Percentiles rank a stretch among this genome's conserved stretches.
Evolutionary conservation across 2,888 invertebrate genomes (phyloP).

Genomic region (Ichneumon xanthorius): DNA sequence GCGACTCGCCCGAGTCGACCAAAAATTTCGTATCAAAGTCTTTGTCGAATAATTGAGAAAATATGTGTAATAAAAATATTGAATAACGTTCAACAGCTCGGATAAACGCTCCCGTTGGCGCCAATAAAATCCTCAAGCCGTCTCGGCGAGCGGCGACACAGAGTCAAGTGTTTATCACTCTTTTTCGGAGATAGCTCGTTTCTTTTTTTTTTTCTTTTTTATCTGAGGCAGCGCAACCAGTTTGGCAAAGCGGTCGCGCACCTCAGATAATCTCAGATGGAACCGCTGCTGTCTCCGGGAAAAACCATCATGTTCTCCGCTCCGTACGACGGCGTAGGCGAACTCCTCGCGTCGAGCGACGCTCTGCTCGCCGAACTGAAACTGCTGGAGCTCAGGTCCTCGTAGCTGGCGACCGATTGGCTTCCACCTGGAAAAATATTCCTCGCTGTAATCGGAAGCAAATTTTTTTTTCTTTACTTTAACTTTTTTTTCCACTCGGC

Average conservation of each 20-base stretch:
- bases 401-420: conserved; percentile 88
- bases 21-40: conserved; percentile 43
- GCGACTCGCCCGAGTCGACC: not conserved
- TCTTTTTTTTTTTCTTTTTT: conserved; percentile 59
- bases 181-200: conserved; percentile 2
- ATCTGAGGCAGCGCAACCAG: conserved; percentile 82
- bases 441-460: not conserved
- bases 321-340: conserved; percentile 91
- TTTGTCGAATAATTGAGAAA: conserved; percentile 35
- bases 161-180: conserved; percentile 10
- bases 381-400: conserved; percentile 94
- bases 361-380: conserved; percentile 93
- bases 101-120: not conserved
- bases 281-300: conserved; percentile 91
- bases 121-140: conserved; percentile 2
- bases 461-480: conserved; percentile 43
- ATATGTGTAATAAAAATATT: conserved; percentile 52
- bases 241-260: conserved; percentile 79
- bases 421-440: conserved; percentile 85
- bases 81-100: conserved; percentile 10
- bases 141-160: not conserved
- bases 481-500: conserved; percentile 53
- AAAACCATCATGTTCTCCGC: conserved; percentile 92
- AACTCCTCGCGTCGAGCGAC: conserved; percentile 90
- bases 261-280: conserved; percentile 85